These are phyloP conservation scores for Camelus dromedarius DNA, from an alignment of 2,113 vertebrate genomes.

Conservation along the genomic window DNA sequence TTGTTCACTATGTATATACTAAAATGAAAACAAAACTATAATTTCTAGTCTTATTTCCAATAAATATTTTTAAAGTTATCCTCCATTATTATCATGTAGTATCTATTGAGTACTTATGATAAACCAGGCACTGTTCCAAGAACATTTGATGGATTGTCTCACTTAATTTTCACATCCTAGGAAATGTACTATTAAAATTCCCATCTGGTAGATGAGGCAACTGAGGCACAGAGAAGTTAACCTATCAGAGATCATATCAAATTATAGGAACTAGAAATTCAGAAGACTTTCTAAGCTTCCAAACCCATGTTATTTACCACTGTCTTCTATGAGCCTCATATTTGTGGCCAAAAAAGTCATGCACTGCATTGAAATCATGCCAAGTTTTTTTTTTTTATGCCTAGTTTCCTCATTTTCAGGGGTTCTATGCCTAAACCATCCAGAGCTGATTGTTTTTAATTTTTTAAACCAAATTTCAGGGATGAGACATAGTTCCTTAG, in stretches of 20 bases:
- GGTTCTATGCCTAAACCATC: background rate
- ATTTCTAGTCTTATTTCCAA: conserved; percentile 38
- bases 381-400: background rate
- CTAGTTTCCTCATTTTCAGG: background rate
- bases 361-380: background rate
- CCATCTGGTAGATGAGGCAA: background rate
- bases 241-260: background rate
- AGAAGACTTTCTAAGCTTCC: background rate
- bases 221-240: background rate
- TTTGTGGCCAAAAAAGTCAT: background rate
- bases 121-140: background rate
- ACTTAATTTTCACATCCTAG: background rate
- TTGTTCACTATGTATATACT: conserved; percentile 34
- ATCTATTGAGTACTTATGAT: background rate
- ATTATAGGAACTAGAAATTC: background rate
- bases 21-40: conserved; percentile 32
- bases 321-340: background rate
- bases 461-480: background rate
- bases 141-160: background rate
- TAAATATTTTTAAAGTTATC: conserved; percentile 28
- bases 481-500: background rate
- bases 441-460: background rate
- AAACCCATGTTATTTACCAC: background rate
- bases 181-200: background rate
- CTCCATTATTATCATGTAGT: background rate